phyloP scores from a whole-genome alignment of 2,113 vertebrate genomes.

The Nerophis lumbriciformis region DNA sequence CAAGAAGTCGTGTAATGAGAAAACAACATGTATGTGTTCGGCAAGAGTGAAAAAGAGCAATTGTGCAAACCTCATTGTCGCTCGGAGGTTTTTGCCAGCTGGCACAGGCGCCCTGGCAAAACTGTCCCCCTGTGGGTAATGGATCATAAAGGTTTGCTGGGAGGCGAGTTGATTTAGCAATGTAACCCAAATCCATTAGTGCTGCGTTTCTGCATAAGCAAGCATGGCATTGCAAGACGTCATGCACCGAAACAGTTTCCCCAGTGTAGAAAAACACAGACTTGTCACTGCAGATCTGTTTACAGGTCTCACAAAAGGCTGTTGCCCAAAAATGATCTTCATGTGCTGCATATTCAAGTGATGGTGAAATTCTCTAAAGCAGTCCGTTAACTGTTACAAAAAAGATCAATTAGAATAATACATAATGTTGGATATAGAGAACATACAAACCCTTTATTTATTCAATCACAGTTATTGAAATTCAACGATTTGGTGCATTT shows the following conservation, averaged over 20 bases:
- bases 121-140: conserved; percentile 50
- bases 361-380: conserved; percentile 39
- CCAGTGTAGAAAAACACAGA: conserved; percentile 31
- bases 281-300: conserved; percentile 34
- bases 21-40: conserved; percentile 59
- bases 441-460: no score
- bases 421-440: no score
- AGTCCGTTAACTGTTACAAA: conserved; percentile 20
- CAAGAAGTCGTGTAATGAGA: conserved; percentile 52
- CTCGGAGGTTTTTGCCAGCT: conserved; percentile 50
- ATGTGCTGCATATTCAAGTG: conserved; percentile 33
- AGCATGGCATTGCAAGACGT: conserved; percentile 41
- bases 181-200: conserved; percentile 64
- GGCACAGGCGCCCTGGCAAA: conserved; percentile 50
- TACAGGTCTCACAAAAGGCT: conserved; percentile 26
- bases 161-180: conserved; percentile 60
- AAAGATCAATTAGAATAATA: neutral
- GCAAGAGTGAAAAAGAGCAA: conserved; percentile 37
- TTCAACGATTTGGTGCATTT: no score
- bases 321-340: conserved; percentile 38
- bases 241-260: conserved; percentile 40
- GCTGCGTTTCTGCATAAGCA: conserved; percentile 45
- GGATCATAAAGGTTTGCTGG: conserved; percentile 63
- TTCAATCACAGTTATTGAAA: no score
- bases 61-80: conserved; percentile 51